A percentile compares a stretch with the other conserved stretches of the same genome.
Evolutionary conservation across 1,140 invertebrate species (phyloP).

Genomic region (Thereuonema tuberculata): DNA sequence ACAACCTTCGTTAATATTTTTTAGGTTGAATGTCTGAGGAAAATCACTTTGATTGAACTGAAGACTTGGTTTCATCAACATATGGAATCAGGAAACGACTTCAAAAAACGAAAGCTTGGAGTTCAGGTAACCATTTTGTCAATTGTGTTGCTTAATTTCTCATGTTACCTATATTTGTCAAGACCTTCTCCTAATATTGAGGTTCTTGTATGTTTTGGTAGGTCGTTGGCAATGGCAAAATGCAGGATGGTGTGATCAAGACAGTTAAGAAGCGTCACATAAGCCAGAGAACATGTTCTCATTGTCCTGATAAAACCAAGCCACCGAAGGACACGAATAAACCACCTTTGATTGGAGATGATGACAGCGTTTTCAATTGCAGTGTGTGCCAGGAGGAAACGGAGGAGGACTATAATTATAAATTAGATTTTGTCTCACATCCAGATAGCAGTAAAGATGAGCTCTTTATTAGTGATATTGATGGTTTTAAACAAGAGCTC

Average conservation of each 20-base stretch:
- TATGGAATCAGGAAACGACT: neutral
- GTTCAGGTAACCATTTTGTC: neutral
- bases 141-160: neutral
- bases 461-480: neutral
- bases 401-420: neutral
- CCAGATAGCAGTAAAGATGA: neutral
- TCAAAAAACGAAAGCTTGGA: constrained; percentile 6
- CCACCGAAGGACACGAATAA: neutral
- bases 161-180: neutral
- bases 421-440: neutral
- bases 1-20: no score
- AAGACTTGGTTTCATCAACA: constrained; percentile 4
- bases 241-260: neutral
- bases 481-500: constrained; percentile 1
- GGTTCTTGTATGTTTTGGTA: neutral
- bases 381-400: neutral
- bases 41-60: constrained; percentile 8
- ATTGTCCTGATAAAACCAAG: neutral
- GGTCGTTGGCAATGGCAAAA: neutral
- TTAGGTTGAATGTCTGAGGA: constrained; percentile 11
- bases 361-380: no score
- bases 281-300: neutral
- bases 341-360: neutral
- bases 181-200: neutral
- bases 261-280: neutral